Evolutionary conservation across 2,113 vertebrate species (phyloP), one percentile per base, ranked within the genome.

Genomic region (Ammodytes dubius): DNA sequence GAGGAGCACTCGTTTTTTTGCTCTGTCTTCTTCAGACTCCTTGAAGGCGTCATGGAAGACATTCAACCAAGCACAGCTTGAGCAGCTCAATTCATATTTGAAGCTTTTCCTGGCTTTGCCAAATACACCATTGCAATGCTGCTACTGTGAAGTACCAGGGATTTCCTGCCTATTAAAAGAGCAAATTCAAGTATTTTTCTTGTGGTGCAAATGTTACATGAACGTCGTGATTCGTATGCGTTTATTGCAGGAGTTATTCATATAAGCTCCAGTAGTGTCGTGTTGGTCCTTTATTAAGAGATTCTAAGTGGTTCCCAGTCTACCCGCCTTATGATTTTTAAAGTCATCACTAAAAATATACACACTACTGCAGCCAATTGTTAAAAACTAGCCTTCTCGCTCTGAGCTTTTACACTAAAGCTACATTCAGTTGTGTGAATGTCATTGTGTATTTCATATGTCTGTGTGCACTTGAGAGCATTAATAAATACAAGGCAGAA

Each of bases 101-200:
- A 81, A 70, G 40, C 17, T 52, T 42, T 70, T 61, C 27, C 27
- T 27, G 27, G 27, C 27, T 27, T 27, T 17, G 19, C 53, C 45
- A 61, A 77, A 75, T 45, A 59, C 13, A 54, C 39, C 7, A 14
- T 47, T 14, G 12, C 67, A 42, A 58, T 52, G 5, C 17, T 0
- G 9, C 43, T 45, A 8, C 45, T 57, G 42, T 68, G 17, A 82
- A 54, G 17, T 49, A 57, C 14, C n/a, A 47, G 53, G 47, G 52
- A 42, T 19, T 64, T 64, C 15, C 58, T 43, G 65, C 61, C 66
- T 3, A 1, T 40, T 54, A 7, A 54, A 73, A 54, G 27, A 27
- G 43, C 46, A 27, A 82, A 61, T 80, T 81, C 70, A 57, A 59
- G 63, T 70, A 7, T 83, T 88, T 39, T 64, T 56, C 40, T 75